Conservation (phyloP, 2,797 vertebrate genomes). For the Acanthurus leucopareius region DNA sequence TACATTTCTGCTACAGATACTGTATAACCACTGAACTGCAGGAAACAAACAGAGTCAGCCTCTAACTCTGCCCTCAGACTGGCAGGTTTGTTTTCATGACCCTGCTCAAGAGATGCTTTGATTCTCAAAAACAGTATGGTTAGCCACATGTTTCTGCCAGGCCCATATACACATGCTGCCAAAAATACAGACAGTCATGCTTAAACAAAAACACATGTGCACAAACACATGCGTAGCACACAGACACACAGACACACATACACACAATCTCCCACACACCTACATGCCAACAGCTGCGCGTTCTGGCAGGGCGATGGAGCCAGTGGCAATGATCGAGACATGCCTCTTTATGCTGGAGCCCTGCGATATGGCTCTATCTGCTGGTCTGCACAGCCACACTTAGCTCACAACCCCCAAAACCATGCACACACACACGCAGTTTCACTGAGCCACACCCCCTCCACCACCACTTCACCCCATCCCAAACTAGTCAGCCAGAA, state of each 20-base stretch:
- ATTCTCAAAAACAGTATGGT: constrained; percentile 52
- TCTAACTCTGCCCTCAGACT: constrained; percentile 30
- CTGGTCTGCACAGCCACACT: constrained; percentile 50
- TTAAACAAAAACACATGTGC: constrained; percentile 6
- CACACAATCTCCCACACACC: constrained; percentile 49
- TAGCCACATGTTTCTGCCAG: constrained; percentile 49
- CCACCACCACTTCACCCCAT: constrained; percentile 15
- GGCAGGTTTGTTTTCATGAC: constrained; percentile 56
- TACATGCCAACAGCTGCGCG: constrained; percentile 66
- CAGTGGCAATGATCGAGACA: constrained; percentile 68
- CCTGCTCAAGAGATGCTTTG: constrained; percentile 56
- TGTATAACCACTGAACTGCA: constrained; percentile 38
- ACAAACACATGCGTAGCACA: constrained; percentile 12
- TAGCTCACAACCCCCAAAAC: constrained; percentile 50
- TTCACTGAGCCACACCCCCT: not conserved
- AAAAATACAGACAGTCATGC: constrained; percentile 45
- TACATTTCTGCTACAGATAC: constrained; percentile 64
- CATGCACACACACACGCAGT: constrained; percentile 14
- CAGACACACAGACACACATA: constrained; percentile 18
- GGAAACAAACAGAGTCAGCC: constrained; percentile 60
- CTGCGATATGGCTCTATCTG: constrained; percentile 66
- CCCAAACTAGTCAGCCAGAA: constrained; percentile 33
- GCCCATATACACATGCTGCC: constrained; percentile 34
- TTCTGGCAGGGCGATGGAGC: constrained; percentile 54
- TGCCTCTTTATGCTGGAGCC: constrained; percentile 65